Conservation (phyloP, 2,797 vertebrate species). For the Tauraco hartlaubi region DNA sequence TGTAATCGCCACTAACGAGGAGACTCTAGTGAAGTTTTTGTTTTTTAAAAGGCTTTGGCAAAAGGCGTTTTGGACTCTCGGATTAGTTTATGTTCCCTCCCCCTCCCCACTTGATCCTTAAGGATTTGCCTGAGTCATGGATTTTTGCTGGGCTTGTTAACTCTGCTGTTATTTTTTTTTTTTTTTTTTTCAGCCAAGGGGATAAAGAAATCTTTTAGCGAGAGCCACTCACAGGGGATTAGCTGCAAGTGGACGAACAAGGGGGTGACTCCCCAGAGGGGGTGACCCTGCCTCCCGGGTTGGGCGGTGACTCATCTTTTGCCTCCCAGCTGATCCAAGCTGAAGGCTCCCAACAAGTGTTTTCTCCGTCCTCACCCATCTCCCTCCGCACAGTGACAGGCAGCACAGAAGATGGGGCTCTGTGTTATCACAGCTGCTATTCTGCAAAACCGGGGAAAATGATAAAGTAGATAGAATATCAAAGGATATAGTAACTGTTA, state of each 20-base stretch:
- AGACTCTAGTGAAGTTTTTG: slow-evolving; percentile 57
- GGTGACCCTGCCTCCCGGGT: slow-evolving; percentile 64
- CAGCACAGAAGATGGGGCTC: slow-evolving; percentile 35
- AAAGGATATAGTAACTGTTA: slow-evolving; percentile 57
- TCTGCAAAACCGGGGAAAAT: slow-evolving; percentile 25
- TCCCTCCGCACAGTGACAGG: slow-evolving; percentile 1
- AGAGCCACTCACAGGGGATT: slow-evolving; percentile 74
- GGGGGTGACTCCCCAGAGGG: slow-evolving; percentile 27
- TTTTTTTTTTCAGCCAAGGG: slow-evolving; percentile 35
- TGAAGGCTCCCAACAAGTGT: slow-evolving; percentile 57
- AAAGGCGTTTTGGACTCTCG: slow-evolving; percentile 30
- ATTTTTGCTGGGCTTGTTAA: slow-evolving; percentile 77
- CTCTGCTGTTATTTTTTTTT: slow-evolving; percentile 48
- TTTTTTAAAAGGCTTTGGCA: slow-evolving; percentile 64
- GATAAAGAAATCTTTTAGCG: slow-evolving; percentile 73
- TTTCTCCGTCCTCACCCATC: not conserved
- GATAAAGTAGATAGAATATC: slow-evolving; percentile 63
- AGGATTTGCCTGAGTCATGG: slow-evolving; percentile 76
- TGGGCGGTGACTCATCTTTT: slow-evolving; percentile 60
- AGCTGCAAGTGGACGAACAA: slow-evolving; percentile 67
- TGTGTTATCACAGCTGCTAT: slow-evolving; percentile 69
- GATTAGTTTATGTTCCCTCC: slow-evolving; percentile 64
- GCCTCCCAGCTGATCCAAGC: slow-evolving; percentile 62
- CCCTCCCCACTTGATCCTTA: slow-evolving; percentile 62
- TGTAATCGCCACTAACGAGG: slow-evolving; percentile 63